Evolutionary conservation across 2,113 vertebrate genomes (phyloP), one percentile per base, ranked within the genome.

Genomic region (Nerophis lumbriciformis): DNA sequence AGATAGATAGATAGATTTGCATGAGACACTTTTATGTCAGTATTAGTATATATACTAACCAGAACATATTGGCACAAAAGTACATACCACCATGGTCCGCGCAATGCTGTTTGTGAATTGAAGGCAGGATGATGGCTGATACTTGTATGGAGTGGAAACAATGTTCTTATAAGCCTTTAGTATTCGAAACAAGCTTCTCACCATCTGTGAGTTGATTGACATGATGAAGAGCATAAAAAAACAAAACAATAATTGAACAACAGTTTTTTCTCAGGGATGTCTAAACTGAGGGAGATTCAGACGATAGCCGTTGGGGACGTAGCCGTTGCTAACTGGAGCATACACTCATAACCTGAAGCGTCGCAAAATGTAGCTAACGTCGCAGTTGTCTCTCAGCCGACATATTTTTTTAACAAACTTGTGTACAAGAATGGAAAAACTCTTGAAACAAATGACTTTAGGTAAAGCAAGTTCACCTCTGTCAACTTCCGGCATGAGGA

Each of bases 61-160:
- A 39, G 1, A 39, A 6, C 8, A 39, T 39, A 44, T 5, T 11
- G 2, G 9, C 7, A 9, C 3, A 44, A 44, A 44, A 42, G 2
- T n/a, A 83, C 77, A 39, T 81, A 90, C 90, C 87, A 67, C 53
- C 35, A 81, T 54, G 36, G 71, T 66, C 9, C 82, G 63, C 1
- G 39, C 48, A 10, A 28, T 21, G 38, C 8, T 8, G 42, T 12
- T 78, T 59, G 68, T 58, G 45, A 38, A 14, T 11, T 72, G 38
- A 9, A 21, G 9, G 14, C 38, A 14, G 54, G 16, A 3, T 4
- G 12, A 5, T 4, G 61, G 61, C 1, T 28, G 38, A 45, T 16
- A 61, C 1, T 6, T 3, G 28, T 58, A 14, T 11, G 65, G 19
- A 5, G 67, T 1, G 1, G 36, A 66, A 13, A 11, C 19, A 16